Conservation (phyloP, 2,797 vertebrate species). For the Pyrrhura leucotis region DNA sequence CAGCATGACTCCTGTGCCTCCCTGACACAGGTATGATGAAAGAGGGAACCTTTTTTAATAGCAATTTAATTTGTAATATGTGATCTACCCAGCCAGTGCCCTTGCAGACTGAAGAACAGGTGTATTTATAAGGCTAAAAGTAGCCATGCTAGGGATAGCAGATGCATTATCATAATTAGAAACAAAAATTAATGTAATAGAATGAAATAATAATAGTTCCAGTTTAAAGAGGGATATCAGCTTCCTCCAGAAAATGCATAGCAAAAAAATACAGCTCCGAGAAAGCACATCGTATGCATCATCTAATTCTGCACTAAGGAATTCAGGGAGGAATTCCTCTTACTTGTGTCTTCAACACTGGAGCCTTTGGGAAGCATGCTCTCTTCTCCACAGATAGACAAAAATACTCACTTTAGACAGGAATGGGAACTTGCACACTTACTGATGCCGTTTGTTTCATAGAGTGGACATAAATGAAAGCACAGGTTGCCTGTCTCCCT, state of each 20-base stretch:
- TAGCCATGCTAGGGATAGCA: not conserved
- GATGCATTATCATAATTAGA: not conserved
- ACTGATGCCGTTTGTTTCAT: not conserved
- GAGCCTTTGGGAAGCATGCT: not conserved
- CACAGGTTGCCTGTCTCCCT: not conserved
- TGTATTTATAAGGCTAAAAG: not conserved
- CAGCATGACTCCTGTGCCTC: not conserved
- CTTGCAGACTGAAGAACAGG: not conserved
- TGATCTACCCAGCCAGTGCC: not conserved
- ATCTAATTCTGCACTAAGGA: not conserved
- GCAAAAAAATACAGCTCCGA: not conserved
- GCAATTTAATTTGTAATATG: not conserved
- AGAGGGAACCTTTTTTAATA: not conserved
- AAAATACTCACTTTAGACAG: not conserved
- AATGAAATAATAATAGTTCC: not conserved
- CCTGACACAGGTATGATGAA: not conserved
- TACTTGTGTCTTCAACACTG: not conserved
- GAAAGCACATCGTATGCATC: not conserved
- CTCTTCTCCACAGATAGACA: not conserved
- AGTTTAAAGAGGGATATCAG: not conserved
- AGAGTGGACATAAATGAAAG: not conserved
- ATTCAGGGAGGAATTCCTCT: not conserved
- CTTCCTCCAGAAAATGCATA: not conserved
- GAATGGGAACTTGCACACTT: not conserved
- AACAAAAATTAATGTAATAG: not conserved